Evolutionary conservation across 2,888 invertebrate species (phyloP), one percentile per base, ranked within the genome.

Genomic region (Phytoseiulus persimilis): DNA sequence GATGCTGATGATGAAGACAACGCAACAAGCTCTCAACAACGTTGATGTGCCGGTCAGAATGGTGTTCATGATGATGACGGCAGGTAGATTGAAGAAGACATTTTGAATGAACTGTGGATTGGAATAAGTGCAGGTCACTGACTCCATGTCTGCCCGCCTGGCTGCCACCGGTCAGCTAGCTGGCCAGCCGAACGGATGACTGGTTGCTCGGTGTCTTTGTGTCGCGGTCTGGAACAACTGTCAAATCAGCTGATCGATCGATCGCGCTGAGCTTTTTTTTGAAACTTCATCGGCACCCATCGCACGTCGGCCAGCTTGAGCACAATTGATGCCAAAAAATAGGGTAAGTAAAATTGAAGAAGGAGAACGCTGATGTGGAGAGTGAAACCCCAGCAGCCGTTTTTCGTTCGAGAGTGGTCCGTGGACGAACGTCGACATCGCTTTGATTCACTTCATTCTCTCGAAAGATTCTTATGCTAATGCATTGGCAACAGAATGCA

Each of bases 101-200:
- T 65, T 65, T 28, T 28, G 65, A 65, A 65, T 65, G 65, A 65
- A 65, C 5, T 65, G 65, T 23, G 65, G 18, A 65, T 65, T 65
- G 65, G 23, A 65, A 65, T 65, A 65, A 65, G 65, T 65, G 65
- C 65, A 65, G 65, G 65, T 28, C 65, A 65, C 65, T 28, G 65
- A 65, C 65, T 65, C 65, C 84, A 18, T 65, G 65, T 23, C 65
- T 84, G 84, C 84, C 84, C 33, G 84, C 83, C 83, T 83, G 83
- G n/a, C 83, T 83, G 31, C 84, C 28, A 84, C 32, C 65, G 65
- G 28, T 28, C 65, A 28, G 65, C 65, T 28, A 65, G 65, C 65
- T 9, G 39, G 39, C 39, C 39, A 18, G 18, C 23, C 65, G 65
- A 65, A 65, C 65, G 65, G 65, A 65, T 65, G 65, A 65, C 65